A percentile compares a stretch with the other conserved stretches of the same genome.
These are phyloP conservation scores for Ephialtes manifestator DNA, from an alignment of 2,888 invertebrate genomes.

Conservation along the genomic window DNA sequence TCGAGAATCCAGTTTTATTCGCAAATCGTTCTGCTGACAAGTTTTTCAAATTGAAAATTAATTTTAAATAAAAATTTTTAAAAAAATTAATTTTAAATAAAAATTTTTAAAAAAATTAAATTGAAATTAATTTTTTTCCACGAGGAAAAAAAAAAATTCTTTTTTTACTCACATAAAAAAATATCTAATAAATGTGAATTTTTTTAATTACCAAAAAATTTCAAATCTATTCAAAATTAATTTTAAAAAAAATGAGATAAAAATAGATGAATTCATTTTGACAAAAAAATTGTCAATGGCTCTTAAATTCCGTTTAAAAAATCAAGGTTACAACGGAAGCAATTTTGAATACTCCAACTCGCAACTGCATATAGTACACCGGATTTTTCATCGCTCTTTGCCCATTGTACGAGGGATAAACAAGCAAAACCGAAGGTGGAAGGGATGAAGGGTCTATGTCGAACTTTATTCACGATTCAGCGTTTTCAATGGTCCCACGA, in stretches of 20 bases:
- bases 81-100: too few relatives aligned
- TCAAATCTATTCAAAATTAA: background rate
- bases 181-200: too few relatives aligned
- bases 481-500: conserved; percentile 38
- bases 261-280: background rate
- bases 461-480: conserved; percentile 25
- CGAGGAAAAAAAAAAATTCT: too few relatives aligned
- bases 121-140: too few relatives aligned
- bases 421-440: conserved; percentile 10
- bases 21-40: too few relatives aligned
- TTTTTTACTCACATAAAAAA: too few relatives aligned
- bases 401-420: conserved; percentile 35
- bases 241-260: too few relatives aligned
- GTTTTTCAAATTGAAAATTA: too few relatives aligned
- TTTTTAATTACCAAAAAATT: too few relatives aligned
- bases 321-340: background rate
- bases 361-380: background rate
- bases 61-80: too few relatives aligned
- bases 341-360: background rate
- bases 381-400: background rate
- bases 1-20: too few relatives aligned
- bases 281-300: background rate
- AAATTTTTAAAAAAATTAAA: too few relatives aligned
- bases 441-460: conserved; percentile 3
- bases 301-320: background rate